These are phyloP conservation scores for Sebastes trivittatus DNA, from an alignment of 2,797 vertebrate genomes.

Conservation along the genomic window DNA sequence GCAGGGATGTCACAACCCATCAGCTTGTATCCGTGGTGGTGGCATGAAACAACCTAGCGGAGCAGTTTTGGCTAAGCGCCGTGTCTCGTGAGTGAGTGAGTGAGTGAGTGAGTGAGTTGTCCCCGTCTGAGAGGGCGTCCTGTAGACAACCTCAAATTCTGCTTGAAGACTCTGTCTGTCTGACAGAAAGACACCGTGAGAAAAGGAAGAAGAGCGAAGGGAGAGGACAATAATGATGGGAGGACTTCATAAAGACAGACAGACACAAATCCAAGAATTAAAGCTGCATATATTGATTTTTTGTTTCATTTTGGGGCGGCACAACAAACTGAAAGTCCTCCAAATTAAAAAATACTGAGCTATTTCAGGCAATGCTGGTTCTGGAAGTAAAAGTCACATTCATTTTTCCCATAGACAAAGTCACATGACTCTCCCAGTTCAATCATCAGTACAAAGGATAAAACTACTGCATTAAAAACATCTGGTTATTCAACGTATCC, in stretches of 20 bases:
- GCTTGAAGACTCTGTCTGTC: background rate
- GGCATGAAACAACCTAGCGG: background rate
- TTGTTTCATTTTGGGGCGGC: background rate
- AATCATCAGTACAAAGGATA: background rate
- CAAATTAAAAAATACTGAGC: background rate
- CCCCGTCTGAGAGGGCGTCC: background rate
- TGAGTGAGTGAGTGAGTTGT: background rate
- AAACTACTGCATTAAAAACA: background rate
- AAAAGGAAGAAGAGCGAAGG: background rate
- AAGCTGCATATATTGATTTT: background rate
- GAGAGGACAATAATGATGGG: background rate
- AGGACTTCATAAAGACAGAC: background rate
- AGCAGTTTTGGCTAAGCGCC: background rate
- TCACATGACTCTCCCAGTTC: background rate
- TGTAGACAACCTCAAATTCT: background rate
- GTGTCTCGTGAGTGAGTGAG: background rate
- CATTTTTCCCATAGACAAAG: background rate
- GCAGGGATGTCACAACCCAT: background rate
- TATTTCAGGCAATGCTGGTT: background rate
- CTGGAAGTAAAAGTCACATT: background rate
- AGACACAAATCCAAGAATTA: background rate
- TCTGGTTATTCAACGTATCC: no score
- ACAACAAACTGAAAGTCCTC: background rate
- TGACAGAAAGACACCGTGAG: background rate
- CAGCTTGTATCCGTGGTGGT: background rate